Conservation (phyloP, 2,888 invertebrate species). For the Rhorus exstirpatorius region DNA sequence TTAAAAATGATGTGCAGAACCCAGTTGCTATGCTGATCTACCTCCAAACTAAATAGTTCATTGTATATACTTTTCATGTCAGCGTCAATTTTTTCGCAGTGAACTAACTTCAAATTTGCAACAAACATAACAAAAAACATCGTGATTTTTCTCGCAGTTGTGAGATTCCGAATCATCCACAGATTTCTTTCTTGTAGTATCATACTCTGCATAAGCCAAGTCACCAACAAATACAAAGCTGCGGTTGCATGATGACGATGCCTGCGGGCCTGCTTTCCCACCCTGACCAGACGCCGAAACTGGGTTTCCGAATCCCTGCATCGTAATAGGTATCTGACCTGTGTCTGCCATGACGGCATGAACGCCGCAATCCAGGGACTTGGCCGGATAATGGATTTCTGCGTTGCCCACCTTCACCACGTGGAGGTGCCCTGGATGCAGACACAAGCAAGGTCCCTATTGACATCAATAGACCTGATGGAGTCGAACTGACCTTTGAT, state of each 20-base stretch:
- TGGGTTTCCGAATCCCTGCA: constrained; percentile 61
- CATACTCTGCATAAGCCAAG: constrained; percentile 64
- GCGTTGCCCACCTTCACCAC: constrained; percentile 28
- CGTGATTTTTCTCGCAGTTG: no score
- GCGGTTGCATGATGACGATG: constrained; percentile 67
- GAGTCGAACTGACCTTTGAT: no score
- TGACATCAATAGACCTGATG: no score
- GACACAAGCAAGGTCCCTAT: no score
- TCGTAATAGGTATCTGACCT: constrained; percentile 28
- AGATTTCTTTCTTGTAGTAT: neutral
- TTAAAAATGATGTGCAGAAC: no score
- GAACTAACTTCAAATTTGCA: no score
- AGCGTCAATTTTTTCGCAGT: no score
- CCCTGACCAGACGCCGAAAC: constrained; percentile 67
- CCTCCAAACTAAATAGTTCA: no score
- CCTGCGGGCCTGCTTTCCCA: constrained; percentile 65
- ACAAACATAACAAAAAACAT: no score
- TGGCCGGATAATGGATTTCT: constrained; percentile 9
- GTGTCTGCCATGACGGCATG: constrained; percentile 31
- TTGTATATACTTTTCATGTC: no score
- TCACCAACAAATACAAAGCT: constrained; percentile 62
- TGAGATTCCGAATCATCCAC: no score
- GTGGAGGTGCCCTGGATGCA: constrained; percentile 26
- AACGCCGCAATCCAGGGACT: constrained; percentile 10
- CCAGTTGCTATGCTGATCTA: no score